Evolutionary conservation across 2,113 vertebrate genomes (phyloP).

Genomic region (Alectura lathami): DNA sequence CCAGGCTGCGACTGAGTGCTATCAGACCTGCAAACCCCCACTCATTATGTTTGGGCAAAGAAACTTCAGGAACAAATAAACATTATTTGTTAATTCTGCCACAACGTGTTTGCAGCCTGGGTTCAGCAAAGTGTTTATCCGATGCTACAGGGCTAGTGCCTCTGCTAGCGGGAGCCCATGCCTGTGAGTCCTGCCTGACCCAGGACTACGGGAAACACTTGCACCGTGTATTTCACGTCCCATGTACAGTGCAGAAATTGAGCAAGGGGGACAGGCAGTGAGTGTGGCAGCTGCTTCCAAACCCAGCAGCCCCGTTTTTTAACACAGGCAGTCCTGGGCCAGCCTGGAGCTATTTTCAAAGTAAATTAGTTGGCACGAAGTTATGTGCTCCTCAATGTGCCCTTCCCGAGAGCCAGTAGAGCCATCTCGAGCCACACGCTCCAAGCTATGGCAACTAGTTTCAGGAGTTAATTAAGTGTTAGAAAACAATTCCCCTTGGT

Average conservation of each 20-base stretch:
- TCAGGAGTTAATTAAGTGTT: neutral
- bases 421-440: neutral
- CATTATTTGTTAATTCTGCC: neutral
- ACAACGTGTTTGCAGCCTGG: neutral
- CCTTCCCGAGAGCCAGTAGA: neutral
- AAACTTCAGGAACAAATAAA: neutral
- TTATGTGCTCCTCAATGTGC: rapidly evolving
- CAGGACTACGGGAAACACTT: neutral
- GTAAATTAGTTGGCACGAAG: rapidly evolving
- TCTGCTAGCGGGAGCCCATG: neutral
- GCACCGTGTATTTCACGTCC: neutral
- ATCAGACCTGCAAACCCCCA: neutral
- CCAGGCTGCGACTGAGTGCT: neutral
- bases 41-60: neutral
- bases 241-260: neutral
- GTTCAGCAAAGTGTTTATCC: neutral
- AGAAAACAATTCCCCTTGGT: neutral
- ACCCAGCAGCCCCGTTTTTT: neutral
- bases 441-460: neutral
- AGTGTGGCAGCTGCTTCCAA: neutral
- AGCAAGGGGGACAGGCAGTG: neutral
- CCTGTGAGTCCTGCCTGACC: neutral
- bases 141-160: neutral
- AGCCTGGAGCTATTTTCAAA: neutral
- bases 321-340: neutral